Evolutionary conservation across 1,140 invertebrate species (phyloP), one percentile per base, ranked within the genome.

Genomic region (Trachymyrmex cornetzi): DNA sequence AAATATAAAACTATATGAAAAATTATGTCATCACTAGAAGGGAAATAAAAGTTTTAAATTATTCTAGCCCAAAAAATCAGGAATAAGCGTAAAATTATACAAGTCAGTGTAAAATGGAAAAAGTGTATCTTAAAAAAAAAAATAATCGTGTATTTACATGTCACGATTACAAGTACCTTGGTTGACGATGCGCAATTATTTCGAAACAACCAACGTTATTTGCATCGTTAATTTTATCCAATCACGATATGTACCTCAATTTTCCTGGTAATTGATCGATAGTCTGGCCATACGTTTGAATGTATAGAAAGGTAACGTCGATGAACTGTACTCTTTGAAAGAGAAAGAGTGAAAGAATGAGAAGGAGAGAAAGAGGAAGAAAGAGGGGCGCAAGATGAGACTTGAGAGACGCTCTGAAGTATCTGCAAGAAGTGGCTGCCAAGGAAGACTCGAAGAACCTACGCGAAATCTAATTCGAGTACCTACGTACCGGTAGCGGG

Each of bases 381-480:
- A 50, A 77, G 59, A 38, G 30, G 19, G 11, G 48, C 27, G 72
- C 30, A 53, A 85, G 88, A 87, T 61, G 64, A 55, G 55, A 38
- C 71, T 90, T 57, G 86, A 85, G 86, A 64, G 66, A 63, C n/a
- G 53, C 72, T 4, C 55, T 87, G 64, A 87, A 93, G 93, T 92
- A 67, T 87, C 91, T 87, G 66, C 48, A 48, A 81, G 64, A 88
- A 89, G 92, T 89, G 91, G 88, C 86, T 81, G 89, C 89, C 86
- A 91, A 91, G 91, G 89, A 93, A 90, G 88, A 92, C 91, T 91
- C 87, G 77, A 92, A 90, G 87, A 91, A 89, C 89, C 87, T 92
- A 88, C 89, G 88, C 92, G 92, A 91, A 94, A 94, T 92, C 93
- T 93, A 94, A 94, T 94, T 94, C 92, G 92, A 94, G 93, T 91